phyloP scores from a whole-genome alignment of 2,797 vertebrate genomes.

The Diplodus puntazzo region DNA sequence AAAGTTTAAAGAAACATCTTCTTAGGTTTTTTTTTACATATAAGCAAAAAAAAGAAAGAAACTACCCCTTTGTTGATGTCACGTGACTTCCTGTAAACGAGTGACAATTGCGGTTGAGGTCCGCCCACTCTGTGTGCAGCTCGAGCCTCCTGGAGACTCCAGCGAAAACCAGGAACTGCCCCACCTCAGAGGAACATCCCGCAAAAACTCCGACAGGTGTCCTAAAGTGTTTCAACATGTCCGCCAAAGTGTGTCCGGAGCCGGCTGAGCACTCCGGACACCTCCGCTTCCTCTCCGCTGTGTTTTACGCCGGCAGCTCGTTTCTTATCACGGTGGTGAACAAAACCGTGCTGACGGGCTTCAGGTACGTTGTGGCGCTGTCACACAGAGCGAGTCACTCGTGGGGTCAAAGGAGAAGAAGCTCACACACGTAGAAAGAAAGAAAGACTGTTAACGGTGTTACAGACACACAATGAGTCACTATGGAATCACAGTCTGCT shows the following conservation, averaged over 20 bases:
- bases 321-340: slow-evolving; percentile 92
- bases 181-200: not conserved
- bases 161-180: not conserved
- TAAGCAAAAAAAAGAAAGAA: not conserved
- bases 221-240: slow-evolving; percentile 37
- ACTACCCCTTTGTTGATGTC: not conserved
- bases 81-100: slow-evolving; percentile 29
- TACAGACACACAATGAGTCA: no score
- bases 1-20: no score
- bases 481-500: not conserved
- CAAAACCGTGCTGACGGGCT: slow-evolving; percentile 91
- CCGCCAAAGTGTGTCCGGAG: not conserved
- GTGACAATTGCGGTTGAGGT: not conserved
- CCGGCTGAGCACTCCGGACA: slow-evolving; percentile 42
- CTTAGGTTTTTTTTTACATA: no score
- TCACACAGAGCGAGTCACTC: not conserved
- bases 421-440: not conserved
- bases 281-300: slow-evolving; percentile 82
- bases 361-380: slow-evolving; percentile 82
- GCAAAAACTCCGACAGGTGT: not conserved
- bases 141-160: not conserved
- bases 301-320: slow-evolving; percentile 90
- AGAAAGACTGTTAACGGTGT: not conserved
- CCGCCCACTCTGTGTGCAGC: not conserved
- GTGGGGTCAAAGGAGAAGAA: not conserved